These are phyloP conservation scores for Vimba vimba DNA, from an alignment of 2,113 vertebrate genomes.

Conservation along the genomic window DNA sequence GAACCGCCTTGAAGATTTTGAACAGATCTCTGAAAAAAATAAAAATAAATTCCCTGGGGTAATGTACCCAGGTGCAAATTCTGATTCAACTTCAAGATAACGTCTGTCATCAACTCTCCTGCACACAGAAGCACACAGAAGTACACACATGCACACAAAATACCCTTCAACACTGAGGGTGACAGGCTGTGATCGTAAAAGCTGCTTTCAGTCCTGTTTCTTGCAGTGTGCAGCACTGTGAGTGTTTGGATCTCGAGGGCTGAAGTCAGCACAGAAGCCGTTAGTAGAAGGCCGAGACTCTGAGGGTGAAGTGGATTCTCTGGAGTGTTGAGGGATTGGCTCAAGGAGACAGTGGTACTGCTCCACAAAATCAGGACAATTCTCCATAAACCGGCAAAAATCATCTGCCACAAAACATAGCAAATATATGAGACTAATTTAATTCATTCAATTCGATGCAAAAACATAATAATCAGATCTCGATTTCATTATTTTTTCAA, in stretches of 20 bases:
- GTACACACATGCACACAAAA: slow-evolving; percentile 23
- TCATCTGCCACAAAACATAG: slow-evolving; percentile 72
- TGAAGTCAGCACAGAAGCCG: slow-evolving; percentile 85
- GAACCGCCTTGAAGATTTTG: neutral
- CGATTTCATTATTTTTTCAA: neutral
- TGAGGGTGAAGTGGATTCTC: slow-evolving; percentile 52
- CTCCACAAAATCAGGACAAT: slow-evolving; percentile 81
- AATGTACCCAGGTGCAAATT: slow-evolving; percentile 32
- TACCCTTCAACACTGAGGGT: slow-evolving; percentile 3
- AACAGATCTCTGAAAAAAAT: neutral
- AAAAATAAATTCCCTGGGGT: neutral
- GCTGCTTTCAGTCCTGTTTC: slow-evolving; percentile 71
- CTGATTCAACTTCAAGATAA: neutral
- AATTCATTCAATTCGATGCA: neutral
- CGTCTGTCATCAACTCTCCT: neutral
- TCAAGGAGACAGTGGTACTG: slow-evolving; percentile 76
- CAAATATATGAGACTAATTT: neutral
- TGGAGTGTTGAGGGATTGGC: slow-evolving; percentile 50
- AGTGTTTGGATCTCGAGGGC: slow-evolving; percentile 70
- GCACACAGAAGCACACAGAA: neutral
- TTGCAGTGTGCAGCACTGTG: slow-evolving; percentile 68
- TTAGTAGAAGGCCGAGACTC: slow-evolving; percentile 60
- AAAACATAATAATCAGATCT: neutral
- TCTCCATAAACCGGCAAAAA: slow-evolving; percentile 76
- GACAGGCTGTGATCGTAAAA: slow-evolving; percentile 34